Percentiles rank a stretch among this genome's conserved stretches.
Evolutionary conservation across 2,113 vertebrate species (phyloP).

Genomic region (Gymnorhina tibicen): DNA sequence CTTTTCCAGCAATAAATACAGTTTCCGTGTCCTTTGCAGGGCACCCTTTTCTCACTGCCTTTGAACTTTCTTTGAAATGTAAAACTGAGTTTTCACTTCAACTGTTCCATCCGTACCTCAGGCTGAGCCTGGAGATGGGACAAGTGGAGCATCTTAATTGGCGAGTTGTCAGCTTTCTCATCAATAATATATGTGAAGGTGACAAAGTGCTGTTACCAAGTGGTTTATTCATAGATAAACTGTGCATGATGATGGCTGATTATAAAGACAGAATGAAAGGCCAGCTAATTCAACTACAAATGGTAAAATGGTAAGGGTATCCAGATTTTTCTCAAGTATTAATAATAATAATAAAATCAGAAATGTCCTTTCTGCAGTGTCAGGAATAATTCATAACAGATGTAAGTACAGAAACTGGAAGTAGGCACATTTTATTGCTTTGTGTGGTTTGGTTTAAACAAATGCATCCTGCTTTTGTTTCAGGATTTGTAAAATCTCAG

Average conservation of each 20-base stretch:
- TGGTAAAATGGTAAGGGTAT: neutral
- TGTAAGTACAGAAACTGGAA: neutral
- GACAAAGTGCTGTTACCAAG: neutral
- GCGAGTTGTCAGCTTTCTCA: neutral
- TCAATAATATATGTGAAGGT: slow-evolving; percentile 26
- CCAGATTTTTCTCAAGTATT: neutral
- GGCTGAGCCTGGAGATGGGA: slow-evolving; percentile 5
- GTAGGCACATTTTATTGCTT: neutral
- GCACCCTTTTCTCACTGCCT: neutral
- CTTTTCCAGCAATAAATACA: neutral
- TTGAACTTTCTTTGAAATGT: slow-evolving; percentile 53
- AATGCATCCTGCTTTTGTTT: neutral
- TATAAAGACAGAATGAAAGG: neutral
- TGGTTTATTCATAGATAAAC: neutral
- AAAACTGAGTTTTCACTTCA: slow-evolving; percentile 13
- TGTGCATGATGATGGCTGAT: neutral
- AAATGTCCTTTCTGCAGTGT: neutral
- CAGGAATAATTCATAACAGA: neutral
- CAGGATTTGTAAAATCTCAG: neutral
- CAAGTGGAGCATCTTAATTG: neutral
- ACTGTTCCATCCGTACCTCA: neutral
- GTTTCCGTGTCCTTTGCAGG: neutral
- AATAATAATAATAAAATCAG: neutral
- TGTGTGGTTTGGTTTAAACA: neutral
- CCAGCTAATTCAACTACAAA: neutral